Conservation (phyloP, 2,888 invertebrate genomes). For the Lagria hirta region DNA sequence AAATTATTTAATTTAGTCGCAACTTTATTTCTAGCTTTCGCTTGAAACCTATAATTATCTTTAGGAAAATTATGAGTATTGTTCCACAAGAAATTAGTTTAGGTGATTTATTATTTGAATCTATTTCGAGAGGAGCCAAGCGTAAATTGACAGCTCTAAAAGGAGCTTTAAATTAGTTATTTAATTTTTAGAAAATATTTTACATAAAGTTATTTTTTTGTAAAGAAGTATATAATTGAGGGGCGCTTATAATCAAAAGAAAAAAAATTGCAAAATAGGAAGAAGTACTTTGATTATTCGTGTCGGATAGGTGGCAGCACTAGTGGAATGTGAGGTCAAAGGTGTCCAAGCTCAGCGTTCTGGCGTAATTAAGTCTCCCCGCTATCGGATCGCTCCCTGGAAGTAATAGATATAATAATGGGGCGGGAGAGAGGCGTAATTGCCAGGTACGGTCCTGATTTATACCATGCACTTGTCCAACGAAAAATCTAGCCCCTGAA, state of each 20-base stretch:
- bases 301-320: slow-evolving; percentile 52
- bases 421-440: slow-evolving; percentile 54
- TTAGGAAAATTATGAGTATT: slow-evolving; percentile 14
- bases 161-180: neutral
- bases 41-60: slow-evolving; percentile 16
- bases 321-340: slow-evolving; percentile 52
- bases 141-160: neutral
- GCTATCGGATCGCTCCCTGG: slow-evolving; percentile 53
- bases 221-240: neutral
- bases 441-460: slow-evolving; percentile 53
- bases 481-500: too few relatives aligned
- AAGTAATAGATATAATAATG: slow-evolving; percentile 56
- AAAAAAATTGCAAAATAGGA: too few relatives aligned
- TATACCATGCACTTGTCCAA: too few relatives aligned
- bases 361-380: slow-evolving; percentile 54
- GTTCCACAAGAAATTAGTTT: slow-evolving; percentile 13
- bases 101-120: slow-evolving; percentile 18
- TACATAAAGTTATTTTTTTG: too few relatives aligned
- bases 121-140: too few relatives aligned
- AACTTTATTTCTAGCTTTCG: slow-evolving; percentile 25
- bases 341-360: slow-evolving; percentile 52
- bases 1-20: slow-evolving; percentile 38
- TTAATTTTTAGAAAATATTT: too few relatives aligned
- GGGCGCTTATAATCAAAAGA: neutral
- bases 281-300: slow-evolving; percentile 38